These are phyloP conservation scores for Strigamia crassipes DNA, from an alignment of 2,888 invertebrate species.

Conservation along the genomic window DNA sequence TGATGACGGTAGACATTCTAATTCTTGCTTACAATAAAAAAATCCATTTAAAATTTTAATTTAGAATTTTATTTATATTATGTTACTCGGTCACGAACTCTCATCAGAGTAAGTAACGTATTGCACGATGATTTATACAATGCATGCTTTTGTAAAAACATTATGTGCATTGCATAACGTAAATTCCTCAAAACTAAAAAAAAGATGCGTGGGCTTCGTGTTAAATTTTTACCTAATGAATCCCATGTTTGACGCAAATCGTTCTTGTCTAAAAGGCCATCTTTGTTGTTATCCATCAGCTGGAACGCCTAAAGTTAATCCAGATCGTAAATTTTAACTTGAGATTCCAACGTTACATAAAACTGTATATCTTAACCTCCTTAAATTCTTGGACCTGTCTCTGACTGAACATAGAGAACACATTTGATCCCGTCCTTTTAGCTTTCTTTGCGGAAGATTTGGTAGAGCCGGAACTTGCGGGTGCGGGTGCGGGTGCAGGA, in stretches of 20 bases:
- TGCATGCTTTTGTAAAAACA: too few species aligned
- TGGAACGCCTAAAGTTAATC: conserved; percentile 75
- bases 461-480: conserved; percentile 64
- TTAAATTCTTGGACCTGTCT: conserved; percentile 96
- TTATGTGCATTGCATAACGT: conserved; percentile 64
- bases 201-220: not conserved
- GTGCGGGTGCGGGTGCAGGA: conserved; percentile 65
- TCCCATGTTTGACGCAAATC: conserved; percentile 91
- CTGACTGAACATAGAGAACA: conserved; percentile 96
- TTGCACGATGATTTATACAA: too few species aligned
- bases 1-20: too few species aligned
- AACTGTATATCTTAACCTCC: conserved; percentile 65
- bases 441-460: conserved; percentile 82
- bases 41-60: too few species aligned
- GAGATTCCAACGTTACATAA: conserved; percentile 62
- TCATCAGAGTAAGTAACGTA: too few species aligned
- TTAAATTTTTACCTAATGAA: conserved; percentile 68
- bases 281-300: conserved; percentile 95
- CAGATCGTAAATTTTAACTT: not conserved
- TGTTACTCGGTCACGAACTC: too few species aligned
- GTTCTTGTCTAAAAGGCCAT: conserved; percentile 80
- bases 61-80: too few species aligned
- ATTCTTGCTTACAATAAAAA: too few species aligned
- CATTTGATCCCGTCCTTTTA: conserved; percentile 75
- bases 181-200: conserved; percentile 71